Base-by-base conservation (phyloP, 1,140 invertebrate genomes). In the Trachelipus rathkii region DNA sequence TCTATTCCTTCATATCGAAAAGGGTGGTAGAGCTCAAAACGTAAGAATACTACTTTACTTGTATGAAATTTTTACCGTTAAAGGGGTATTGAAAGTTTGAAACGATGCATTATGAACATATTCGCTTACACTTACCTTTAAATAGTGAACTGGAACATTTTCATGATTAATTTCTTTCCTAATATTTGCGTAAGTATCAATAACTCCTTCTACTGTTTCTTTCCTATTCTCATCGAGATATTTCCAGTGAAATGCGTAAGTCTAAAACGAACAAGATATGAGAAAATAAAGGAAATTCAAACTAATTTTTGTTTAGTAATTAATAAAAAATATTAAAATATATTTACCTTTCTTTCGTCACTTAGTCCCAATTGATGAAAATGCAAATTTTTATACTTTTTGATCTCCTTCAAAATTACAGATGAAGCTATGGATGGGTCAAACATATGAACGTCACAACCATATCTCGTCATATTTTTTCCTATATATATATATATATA, bases 391-490 rank as follows among this genome's bases (percentile, higher is more conserved):
- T 13, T 60, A 19, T 15, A 19, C 11, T 60, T 60, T 13, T 60
- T 15, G 8, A 60, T 60, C 11, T 19, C 19, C 19, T 60, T 19
- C 11, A 15, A 15, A 15, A 60, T 19, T 19, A 2, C 19, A 15
- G 50, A 60, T 15, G 50, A 53, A 68, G 73, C 46, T 44, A 75
- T 24, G 0, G 74, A 71, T 0, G 79, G 79, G 75, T 81, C 79
- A 24, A 81, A 74, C 77, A 81, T 76, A 53, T 60, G 70, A 6
- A 81, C 75, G 15, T 78, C 46, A 67, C 79, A 81, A 13, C 79
- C 79, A 44, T 66, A 81, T 67, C 74, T 15, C 23, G 9, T 74
- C 13, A 72, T 73, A 77, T 81, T 46, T 0, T 66, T 24, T 73
- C 11, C 33, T 43, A 24, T 45, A 66, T 43, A 19, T 53, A 15